A percentile compares a stretch with the other conserved stretches of the same genome.
phyloP scores from a whole-genome alignment of 2,797 vertebrate species.

The Macrochelys suwanniensis region DNA sequence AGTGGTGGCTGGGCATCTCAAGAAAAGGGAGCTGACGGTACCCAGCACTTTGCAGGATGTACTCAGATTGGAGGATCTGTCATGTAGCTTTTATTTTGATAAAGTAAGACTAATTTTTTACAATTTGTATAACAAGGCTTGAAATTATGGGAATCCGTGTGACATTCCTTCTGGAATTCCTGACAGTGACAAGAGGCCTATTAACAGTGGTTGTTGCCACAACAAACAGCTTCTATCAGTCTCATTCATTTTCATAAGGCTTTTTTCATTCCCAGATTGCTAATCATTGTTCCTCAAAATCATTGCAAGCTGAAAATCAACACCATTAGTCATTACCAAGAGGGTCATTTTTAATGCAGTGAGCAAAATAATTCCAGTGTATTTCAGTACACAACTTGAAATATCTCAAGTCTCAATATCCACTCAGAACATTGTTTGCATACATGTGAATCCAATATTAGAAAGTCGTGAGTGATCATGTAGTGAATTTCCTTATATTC shows the following conservation, averaged over 20 bases:
- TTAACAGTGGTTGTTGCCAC: background rate
- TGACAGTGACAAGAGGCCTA: background rate
- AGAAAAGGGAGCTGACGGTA: background rate
- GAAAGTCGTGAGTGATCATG: background rate
- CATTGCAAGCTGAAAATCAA: slow-evolving; percentile 15
- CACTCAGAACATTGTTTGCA: background rate
- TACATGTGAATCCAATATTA: background rate
- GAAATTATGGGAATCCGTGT: background rate
- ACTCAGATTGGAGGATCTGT: background rate
- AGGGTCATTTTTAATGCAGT: slow-evolving; percentile 20
- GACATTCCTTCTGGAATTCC: slow-evolving; percentile 22
- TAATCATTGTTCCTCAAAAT: background rate
- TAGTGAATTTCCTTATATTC: background rate
- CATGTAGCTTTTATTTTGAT: background rate
- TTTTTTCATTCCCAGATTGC: slow-evolving; percentile 25
- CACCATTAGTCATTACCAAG: background rate
- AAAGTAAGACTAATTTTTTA: background rate
- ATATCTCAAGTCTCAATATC: background rate
- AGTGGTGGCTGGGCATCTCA: background rate
- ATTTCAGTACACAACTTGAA: background rate
- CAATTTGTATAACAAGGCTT: background rate
- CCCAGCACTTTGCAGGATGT: background rate
- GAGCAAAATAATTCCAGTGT: background rate
- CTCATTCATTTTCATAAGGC: background rate
- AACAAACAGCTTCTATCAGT: slow-evolving; percentile 4